Evolutionary conservation across 2,113 vertebrate species (phyloP).

Genomic region (Emydocephalus ijimae): DNA sequence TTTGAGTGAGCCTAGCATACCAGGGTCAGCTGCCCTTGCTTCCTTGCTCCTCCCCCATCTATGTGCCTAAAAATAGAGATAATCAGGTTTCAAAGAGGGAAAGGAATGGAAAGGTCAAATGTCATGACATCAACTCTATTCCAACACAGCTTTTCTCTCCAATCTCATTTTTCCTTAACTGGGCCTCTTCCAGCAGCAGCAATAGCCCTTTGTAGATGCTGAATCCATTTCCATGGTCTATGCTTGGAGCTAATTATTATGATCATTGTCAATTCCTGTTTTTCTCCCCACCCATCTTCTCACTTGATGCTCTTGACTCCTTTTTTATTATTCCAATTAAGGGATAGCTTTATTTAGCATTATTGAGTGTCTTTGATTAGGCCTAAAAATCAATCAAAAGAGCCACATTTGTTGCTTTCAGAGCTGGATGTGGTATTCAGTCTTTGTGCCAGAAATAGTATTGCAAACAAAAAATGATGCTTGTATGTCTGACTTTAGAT

Average conservation of each 20-base stretch:
- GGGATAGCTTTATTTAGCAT: not conserved
- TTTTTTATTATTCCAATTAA: not conserved
- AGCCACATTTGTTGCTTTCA: not conserved
- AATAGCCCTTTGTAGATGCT: constrained; percentile 27
- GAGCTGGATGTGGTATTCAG: not conserved
- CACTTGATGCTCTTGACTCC: not conserved
- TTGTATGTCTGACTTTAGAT: not conserved
- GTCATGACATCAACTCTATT: constrained; percentile 55
- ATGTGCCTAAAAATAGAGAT: constrained; percentile 55
- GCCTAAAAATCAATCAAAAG: not conserved
- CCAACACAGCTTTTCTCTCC: constrained; percentile 54
- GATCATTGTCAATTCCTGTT: constrained; percentile 11
- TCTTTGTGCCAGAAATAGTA: no score
- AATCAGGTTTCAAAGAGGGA: constrained; percentile 67
- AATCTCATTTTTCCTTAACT: not conserved
- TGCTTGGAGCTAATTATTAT: constrained; percentile 38
- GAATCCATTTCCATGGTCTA: rapidly evolving
- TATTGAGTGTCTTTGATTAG: constrained; percentile 5
- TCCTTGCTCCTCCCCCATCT: constrained; percentile 31
- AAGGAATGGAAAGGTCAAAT: constrained; percentile 56
- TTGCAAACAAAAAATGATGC: not conserved
- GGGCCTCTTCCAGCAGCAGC: constrained; percentile 42
- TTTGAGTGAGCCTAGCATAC: not conserved
- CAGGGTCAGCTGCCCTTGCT: constrained; percentile 36
- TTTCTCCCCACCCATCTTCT: constrained; percentile 12